phyloP scores from a whole-genome alignment of 2,797 vertebrate species.

The Alcedo quadribrachys region DNA sequence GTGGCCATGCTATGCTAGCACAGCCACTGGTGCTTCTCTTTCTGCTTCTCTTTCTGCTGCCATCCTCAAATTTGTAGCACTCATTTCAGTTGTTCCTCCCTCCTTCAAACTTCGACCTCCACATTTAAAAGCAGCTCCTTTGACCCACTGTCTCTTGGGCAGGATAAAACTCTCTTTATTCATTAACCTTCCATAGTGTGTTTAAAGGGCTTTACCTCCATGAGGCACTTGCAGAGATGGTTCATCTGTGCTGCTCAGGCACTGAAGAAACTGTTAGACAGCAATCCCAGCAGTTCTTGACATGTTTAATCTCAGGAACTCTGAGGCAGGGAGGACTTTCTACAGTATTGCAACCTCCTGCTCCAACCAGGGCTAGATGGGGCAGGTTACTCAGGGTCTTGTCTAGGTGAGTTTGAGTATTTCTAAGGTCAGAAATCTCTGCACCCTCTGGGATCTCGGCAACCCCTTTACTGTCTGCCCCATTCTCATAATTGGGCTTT shows the following conservation, averaged over 20 bases:
- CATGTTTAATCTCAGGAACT: not conserved
- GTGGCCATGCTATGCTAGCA: not conserved
- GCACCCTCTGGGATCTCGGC: not conserved
- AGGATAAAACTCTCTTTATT: not conserved
- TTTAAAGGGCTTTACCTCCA: not conserved
- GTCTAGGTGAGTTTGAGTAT: not conserved
- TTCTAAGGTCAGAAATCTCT: not conserved
- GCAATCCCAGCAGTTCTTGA: not conserved
- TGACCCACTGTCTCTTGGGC: not conserved
- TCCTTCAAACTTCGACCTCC: not conserved
- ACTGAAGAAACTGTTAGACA: not conserved
- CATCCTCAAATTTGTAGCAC: not conserved
- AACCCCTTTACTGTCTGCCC: too few species aligned
- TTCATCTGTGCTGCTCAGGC: not conserved
- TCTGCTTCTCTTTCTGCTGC: not conserved
- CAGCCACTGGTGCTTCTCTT: not conserved
- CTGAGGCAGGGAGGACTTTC: not conserved
- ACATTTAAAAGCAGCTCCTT: not conserved
- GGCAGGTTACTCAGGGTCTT: not conserved
- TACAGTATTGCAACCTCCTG: not conserved
- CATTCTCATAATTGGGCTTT: too few species aligned
- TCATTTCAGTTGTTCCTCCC: not conserved
- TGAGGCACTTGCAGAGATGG: not conserved
- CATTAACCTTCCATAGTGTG: not conserved
- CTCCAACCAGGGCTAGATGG: not conserved